A percentile compares a stretch with the other conserved stretches of the same genome.
Conservation (phyloP, 2,888 invertebrate species). For the Mamestra brassicae region DNA sequence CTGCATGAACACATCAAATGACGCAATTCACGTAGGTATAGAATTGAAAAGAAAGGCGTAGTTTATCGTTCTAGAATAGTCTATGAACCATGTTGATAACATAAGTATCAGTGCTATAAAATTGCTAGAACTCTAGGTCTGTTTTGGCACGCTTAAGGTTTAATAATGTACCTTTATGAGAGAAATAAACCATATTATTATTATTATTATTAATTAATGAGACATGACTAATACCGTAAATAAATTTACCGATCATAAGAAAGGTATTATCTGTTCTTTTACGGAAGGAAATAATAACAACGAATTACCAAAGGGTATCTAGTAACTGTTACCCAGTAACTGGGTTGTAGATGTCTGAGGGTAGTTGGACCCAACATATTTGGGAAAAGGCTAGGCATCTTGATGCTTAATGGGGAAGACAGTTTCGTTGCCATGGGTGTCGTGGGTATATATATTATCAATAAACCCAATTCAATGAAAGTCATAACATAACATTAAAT, state of each 20-base stretch:
- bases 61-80: constrained; percentile 14
- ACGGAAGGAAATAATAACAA: too few relatives aligned
- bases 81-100: constrained; percentile 7
- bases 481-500: not conserved
- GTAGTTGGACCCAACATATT: too few relatives aligned
- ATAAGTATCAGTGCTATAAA: not conserved
- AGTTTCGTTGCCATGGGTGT: not conserved
- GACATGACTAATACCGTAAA: not conserved
- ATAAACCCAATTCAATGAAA: not conserved
- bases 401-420: not conserved
- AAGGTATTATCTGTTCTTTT: too few relatives aligned
- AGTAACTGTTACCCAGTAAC: too few relatives aligned
- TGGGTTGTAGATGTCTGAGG: too few relatives aligned
- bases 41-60: constrained; percentile 39
- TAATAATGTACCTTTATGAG: too few relatives aligned
- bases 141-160: not conserved
- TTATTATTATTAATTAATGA: not conserved
- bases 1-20: constrained; percentile 16
- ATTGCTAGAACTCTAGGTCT: not conserved
- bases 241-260: too few relatives aligned
- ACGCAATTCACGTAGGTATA: constrained; percentile 9
- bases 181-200: too few relatives aligned
- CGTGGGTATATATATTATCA: not conserved
- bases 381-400: too few relatives aligned
- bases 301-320: too few relatives aligned